Evolutionary conservation across 2,888 invertebrate genomes (phyloP), one percentile per base, ranked within the genome.

Genomic region (Coelopa pilipes): DNA sequence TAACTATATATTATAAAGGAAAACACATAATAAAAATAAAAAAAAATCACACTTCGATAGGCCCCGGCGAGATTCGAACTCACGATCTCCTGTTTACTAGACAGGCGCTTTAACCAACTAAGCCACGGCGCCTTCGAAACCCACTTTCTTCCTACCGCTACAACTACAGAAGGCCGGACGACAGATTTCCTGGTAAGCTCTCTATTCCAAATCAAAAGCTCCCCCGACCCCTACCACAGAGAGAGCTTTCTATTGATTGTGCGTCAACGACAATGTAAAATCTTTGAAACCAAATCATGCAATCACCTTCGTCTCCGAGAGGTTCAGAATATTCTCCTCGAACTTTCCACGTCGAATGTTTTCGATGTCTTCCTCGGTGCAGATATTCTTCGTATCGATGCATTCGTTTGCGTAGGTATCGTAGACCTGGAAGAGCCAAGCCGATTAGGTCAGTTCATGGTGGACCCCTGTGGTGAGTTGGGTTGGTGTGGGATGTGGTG

Each of bases 31-130:
- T n/a, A n/a, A 53, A 15, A 63, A 62, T 19, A 12, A 21, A 21
- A 69, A 69, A 55, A 1, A 24, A 17, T 12, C 21, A 69, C 9
- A 49, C 15, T 67, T 19, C n/a, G 17, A 11, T 3, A 86, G 86
- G 86, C 86, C 85, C 86, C 86, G 86, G 82, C 86, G 86, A 86
- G 86, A 86, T 86, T 86, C 86, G 86, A 86, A 86, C 86, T 86
- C 86, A 86, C 82, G 86, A 86, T 86, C 86, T 86, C 86, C 86
- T 86, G 86, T 86, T 86, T 86, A 86, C 86, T 86, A 86, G 86
- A 86, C 86, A 86, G 86, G 86, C 86, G 86, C 86, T 86, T 86
- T 86, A 86, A 86, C 86, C 86, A 86, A 86, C 86, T 86, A 86
- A 86, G 86, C 86, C 86, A 86, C 86, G 86, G 86, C 86, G 86